phyloP scores from a whole-genome alignment of 2,797 vertebrate genomes.

The Coendou prehensilis region DNA sequence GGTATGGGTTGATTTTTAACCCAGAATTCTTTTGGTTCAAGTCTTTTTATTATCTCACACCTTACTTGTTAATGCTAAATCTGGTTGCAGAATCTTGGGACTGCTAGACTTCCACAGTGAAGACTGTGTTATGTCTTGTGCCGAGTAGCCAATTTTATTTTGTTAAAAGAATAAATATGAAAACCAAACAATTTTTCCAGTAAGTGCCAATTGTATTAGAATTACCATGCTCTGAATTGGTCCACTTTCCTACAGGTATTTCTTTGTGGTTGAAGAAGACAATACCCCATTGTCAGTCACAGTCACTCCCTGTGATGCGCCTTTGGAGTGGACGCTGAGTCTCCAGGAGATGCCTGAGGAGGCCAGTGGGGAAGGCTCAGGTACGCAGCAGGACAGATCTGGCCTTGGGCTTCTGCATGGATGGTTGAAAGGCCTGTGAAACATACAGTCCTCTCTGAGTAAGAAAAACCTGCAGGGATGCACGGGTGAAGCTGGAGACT shows the following conservation, averaged over 20 bases:
- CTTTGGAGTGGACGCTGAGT: slow-evolving; percentile 97
- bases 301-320: slow-evolving; percentile 97
- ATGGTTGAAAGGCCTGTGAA: not conserved
- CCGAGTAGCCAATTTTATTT: not conserved
- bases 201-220: not conserved
- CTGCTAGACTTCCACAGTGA: not conserved
- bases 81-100: not conserved
- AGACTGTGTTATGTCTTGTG: not conserved
- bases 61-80: not conserved
- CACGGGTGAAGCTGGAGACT: not conserved
- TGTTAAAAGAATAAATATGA: not conserved
- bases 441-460: not conserved
- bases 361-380: slow-evolving; percentile 94
- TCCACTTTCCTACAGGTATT: slow-evolving; percentile 91
- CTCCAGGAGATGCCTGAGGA: slow-evolving; percentile 98
- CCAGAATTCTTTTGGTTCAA: not conserved
- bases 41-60: not conserved
- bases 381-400: slow-evolving; percentile 82
- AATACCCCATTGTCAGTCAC: slow-evolving; percentile 98
- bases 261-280: slow-evolving; percentile 99
- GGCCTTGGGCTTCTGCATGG: not conserved
- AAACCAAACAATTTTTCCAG: not conserved
- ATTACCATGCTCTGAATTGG: not conserved
- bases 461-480: not conserved
- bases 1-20: not conserved